Evolutionary conservation across 2,797 vertebrate species (phyloP).

Genomic region (Bucorvus abyssinicus): DNA sequence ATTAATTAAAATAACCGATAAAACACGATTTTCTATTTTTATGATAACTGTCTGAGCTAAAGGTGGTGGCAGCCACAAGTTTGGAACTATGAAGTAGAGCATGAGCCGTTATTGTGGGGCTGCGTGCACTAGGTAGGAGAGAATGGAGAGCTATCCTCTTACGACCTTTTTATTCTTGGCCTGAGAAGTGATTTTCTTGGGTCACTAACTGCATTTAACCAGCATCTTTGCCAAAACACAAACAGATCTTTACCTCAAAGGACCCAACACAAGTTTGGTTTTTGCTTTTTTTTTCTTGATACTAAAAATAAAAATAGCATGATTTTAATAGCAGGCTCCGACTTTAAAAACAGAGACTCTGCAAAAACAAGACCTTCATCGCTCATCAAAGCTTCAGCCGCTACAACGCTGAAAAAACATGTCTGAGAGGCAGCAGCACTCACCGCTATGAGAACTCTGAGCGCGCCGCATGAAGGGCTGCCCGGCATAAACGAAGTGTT

Average conservation of each 20-base stretch:
- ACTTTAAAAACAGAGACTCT: neutral
- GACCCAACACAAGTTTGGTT: no score
- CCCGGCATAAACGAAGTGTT: fast-evolving
- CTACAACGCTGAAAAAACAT: fast-evolving
- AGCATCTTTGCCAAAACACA: neutral
- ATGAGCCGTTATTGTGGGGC: fast-evolving
- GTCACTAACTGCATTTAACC: neutral
- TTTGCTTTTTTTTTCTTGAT: neutral
- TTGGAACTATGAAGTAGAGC: neutral
- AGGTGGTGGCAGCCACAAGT: neutral
- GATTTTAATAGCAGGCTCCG: neutral
- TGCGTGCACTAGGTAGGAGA: neutral
- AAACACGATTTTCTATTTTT: neutral
- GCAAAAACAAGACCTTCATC: neutral
- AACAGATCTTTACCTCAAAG: neutral
- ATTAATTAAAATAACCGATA: neutral
- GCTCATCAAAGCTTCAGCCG: neutral
- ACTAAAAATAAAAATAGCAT: neutral
- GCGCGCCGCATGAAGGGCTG: fast-evolving
- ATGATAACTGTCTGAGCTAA: neutral
- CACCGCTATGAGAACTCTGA: fast-evolving
- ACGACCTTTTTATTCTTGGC: neutral
- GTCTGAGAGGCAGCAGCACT: fast-evolving
- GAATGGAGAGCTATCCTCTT: neutral
- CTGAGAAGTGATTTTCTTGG: neutral